phyloP scores from a whole-genome alignment of 2,888 invertebrate genomes.

The Zootermopsis nevadensis region DNA sequence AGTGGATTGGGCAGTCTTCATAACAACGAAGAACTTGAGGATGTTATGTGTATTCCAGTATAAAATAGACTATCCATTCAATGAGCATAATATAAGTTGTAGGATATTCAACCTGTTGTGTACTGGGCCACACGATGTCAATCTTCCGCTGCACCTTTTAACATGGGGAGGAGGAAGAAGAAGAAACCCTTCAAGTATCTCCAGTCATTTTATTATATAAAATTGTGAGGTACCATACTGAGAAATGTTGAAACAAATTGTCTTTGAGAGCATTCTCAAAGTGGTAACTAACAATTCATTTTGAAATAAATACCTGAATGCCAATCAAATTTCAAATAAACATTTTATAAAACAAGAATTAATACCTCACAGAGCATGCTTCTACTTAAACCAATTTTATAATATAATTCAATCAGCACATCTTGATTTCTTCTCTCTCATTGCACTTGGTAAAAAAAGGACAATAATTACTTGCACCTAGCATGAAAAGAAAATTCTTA shows the following conservation, averaged over 20 bases:
- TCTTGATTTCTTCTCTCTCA: conserved; percentile 2
- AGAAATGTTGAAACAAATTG: conserved; percentile 37
- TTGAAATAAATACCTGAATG: conserved; percentile 1
- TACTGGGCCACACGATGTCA: too few relatives aligned
- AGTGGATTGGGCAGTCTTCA: too few relatives aligned
- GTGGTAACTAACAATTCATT: conserved; percentile 12
- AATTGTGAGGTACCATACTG: conserved; percentile 42
- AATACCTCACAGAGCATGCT: conserved; percentile 3
- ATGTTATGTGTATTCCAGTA: too few relatives aligned
- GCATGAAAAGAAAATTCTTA: not conserved
- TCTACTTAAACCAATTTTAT: conserved; percentile 18
- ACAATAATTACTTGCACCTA: not conserved
- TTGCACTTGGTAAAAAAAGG: conserved; percentile 9
- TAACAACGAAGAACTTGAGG: too few relatives aligned
- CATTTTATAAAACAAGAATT: not conserved
- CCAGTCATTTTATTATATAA: conserved; percentile 43
- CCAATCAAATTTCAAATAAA: not conserved
- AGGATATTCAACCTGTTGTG: too few relatives aligned
- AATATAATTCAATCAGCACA: not conserved
- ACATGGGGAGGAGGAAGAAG: not conserved
- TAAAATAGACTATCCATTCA: too few relatives aligned
- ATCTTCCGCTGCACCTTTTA: too few relatives aligned
- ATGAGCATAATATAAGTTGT: too few relatives aligned
- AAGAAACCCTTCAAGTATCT: not conserved
- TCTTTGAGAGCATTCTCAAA: conserved; percentile 13